These are phyloP conservation scores for Enteromius paludinosus DNA, from an alignment of 2,797 vertebrate species.

Conservation along the genomic window DNA sequence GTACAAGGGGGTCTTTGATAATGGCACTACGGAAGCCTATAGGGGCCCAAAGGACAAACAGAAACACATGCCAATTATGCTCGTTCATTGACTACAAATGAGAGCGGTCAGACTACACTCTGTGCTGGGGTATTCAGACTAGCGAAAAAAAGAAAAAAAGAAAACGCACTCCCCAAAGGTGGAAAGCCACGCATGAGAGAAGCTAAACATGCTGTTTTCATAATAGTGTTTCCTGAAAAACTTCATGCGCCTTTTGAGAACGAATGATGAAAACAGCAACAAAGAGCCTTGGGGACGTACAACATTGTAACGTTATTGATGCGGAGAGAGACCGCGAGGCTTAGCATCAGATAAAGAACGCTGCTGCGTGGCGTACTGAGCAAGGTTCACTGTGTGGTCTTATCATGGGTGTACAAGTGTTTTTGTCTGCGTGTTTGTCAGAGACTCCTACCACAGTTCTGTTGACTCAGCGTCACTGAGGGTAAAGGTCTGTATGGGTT, in stretches of 20 bases:
- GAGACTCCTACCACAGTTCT: constrained; percentile 37
- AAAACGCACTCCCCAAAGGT: constrained; percentile 32
- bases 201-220: constrained; percentile 26
- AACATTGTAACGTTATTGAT: constrained; percentile 9
- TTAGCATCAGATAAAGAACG: constrained; percentile 34
- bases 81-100: constrained; percentile 53
- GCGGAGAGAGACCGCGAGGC: constrained; percentile 5
- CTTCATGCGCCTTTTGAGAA: constrained; percentile 10
- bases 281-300: constrained; percentile 10
- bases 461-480: constrained; percentile 60
- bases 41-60: constrained; percentile 48
- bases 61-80: constrained; percentile 49
- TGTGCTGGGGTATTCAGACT: constrained; percentile 13
- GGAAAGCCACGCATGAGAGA: constrained; percentile 35
- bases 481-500: constrained; percentile 61
- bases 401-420: not conserved
- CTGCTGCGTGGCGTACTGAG: not conserved
- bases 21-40: constrained; percentile 49
- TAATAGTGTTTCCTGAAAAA: constrained; percentile 13
- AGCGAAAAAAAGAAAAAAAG: not conserved
- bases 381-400: constrained; percentile 19
- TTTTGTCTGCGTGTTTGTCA: not conserved
- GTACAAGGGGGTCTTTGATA: constrained; percentile 55
- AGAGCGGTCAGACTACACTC: constrained; percentile 44
- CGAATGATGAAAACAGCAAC: constrained; percentile 32